These are phyloP conservation scores for Drosophila virilis DNA, from an alignment of 1,140 invertebrate species.

Conservation along the genomic window DNA sequence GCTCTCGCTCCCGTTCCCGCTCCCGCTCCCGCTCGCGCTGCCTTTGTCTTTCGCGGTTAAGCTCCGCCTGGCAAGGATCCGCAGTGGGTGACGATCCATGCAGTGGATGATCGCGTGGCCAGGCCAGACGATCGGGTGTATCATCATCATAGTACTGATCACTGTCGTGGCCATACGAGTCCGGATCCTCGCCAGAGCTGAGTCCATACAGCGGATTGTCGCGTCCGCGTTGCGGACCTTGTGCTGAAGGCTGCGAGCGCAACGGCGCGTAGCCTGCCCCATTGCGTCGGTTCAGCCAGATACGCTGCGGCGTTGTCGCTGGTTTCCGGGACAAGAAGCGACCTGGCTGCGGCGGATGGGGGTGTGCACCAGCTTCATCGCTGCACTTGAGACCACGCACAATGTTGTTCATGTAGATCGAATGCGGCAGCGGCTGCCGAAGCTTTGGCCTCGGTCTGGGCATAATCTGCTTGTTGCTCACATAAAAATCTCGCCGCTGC, in stretches of 20 bases:
- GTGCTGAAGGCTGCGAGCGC: neutral
- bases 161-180: conserved; percentile 20
- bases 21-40: conserved; percentile 1
- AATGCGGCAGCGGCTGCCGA: conserved; percentile 55
- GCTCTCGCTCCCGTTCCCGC: neutral
- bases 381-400: conserved; percentile 62
- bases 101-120: conserved; percentile 5
- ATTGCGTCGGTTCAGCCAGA: conserved; percentile 19
- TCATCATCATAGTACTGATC: conserved; percentile 41
- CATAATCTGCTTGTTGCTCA: conserved; percentile 66
- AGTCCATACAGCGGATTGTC: conserved; percentile 2
- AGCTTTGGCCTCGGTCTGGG: conserved; percentile 56
- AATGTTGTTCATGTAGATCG: conserved; percentile 71
- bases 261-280: neutral
- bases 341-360: neutral
- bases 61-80: conserved; percentile 61
- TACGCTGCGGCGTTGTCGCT: neutral
- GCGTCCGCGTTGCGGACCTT: neutral
- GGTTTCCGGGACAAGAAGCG: conserved; percentile 1
- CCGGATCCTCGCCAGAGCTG: conserved; percentile 18
- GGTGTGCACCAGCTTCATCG: conserved; percentile 33
- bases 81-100: conserved; percentile 1
- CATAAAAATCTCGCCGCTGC: conserved; percentile 47
- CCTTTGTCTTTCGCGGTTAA: conserved; percentile 15
- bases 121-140: neutral